Percentiles rank a stretch among this genome's conserved stretches.
phyloP scores from a whole-genome alignment of 2,888 invertebrate genomes.

The Schrankia costaestrigalis region DNA sequence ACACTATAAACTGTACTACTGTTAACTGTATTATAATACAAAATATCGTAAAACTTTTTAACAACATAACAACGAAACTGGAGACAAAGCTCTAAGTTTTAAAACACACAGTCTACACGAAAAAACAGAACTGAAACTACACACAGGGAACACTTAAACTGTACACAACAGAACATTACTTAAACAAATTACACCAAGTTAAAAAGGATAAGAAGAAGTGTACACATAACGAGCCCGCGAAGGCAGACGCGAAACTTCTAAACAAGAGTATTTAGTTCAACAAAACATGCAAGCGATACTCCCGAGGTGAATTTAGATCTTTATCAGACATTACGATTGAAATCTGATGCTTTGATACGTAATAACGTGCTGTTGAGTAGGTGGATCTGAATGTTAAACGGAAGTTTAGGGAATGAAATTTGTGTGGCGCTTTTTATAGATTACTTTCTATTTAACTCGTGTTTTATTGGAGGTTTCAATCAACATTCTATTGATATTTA shows the following conservation, averaged over 20 bases:
- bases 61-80: too few species aligned
- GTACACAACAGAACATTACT: conserved; percentile 4
- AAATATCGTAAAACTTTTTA: too few species aligned
- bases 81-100: too few species aligned
- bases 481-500: neutral
- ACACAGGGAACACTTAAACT: conserved; percentile 9
- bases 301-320: conserved; percentile 19
- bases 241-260: conserved; percentile 4
- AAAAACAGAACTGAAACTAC: too few species aligned
- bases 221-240: conserved; percentile 5
- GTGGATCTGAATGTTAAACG: too few species aligned
- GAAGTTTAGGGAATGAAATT: too few species aligned
- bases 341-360: conserved; percentile 13
- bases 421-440: neutral
- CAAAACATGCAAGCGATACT: conserved; percentile 4
- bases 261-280: conserved; percentile 6
- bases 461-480: neutral
- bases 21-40: too few species aligned
- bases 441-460: neutral
- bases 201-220: conserved; percentile 8
- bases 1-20: too few species aligned
- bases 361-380: too few species aligned
- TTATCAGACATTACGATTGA: conserved; percentile 19
- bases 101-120: too few species aligned
- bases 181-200: conserved; percentile 6